These are phyloP conservation scores for Hirtodrosophila duncani DNA, from an alignment of 2,888 invertebrate species.

Conservation along the genomic window DNA sequence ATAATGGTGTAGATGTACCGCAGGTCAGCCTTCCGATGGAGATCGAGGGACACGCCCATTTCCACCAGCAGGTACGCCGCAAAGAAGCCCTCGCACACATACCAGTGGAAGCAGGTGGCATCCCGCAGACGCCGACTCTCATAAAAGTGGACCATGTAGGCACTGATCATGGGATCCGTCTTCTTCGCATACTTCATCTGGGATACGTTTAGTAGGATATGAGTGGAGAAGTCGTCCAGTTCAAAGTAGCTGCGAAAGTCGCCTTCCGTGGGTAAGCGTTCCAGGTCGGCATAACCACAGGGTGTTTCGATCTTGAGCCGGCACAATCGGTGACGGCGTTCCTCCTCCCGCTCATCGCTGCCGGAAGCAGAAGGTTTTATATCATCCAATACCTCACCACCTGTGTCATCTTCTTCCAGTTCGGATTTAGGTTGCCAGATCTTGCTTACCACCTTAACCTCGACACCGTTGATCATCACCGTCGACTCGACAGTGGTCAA, in stretches of 20 bases:
- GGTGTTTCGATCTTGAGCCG: no score
- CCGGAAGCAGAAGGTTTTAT: no score
- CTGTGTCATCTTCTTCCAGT: no score
- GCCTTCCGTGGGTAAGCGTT: neutral
- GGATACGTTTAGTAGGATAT: neutral
- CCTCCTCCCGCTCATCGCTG: no score
- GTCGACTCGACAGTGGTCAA: no score
- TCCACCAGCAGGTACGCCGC: neutral
- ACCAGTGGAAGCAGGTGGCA: conserved; percentile 6
- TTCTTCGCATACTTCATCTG: no score
- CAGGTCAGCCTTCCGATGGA: neutral
- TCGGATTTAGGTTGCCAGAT: no score
- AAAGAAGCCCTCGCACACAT: conserved; percentile 12
- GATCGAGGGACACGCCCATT: no score
- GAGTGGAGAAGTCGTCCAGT: neutral
- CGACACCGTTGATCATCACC: no score
- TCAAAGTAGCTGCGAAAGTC: conserved; percentile 14
- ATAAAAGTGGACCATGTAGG: conserved; percentile 14
- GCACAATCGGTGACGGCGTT: no score
- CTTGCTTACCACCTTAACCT: no score
- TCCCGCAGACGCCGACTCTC: neutral
- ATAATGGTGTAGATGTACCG: neutral
- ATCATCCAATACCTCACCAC: no score
- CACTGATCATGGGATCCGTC: neutral
- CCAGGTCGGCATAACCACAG: neutral